Conservation (phyloP, 2,888 invertebrate species). For the Himalopsyche tibetana region DNA sequence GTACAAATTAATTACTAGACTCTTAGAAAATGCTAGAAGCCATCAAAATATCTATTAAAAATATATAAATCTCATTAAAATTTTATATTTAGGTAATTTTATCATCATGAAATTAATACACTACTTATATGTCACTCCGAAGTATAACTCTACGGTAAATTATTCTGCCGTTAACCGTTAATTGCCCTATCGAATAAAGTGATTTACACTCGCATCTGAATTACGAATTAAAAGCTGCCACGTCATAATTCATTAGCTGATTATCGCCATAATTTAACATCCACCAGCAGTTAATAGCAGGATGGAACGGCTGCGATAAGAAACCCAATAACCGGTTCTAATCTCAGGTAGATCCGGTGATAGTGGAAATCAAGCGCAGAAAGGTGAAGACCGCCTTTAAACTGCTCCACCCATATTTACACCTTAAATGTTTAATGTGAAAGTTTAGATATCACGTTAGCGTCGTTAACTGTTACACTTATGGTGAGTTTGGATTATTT, state of each 20-base stretch:
- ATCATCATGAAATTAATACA: background rate
- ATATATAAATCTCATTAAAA: background rate
- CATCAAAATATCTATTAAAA: too few species aligned
- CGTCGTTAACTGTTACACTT: background rate
- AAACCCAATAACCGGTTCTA: conserved; percentile 55
- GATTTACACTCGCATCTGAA: conserved; percentile 49
- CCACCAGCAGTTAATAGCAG: conserved; percentile 53
- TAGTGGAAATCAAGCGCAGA: background rate
- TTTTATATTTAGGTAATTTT: background rate
- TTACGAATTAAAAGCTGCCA: conserved; percentile 55
- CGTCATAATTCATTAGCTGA: conserved; percentile 58
- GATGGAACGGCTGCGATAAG: conserved; percentile 52
- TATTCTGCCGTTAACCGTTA: background rate
- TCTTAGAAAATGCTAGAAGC: too few species aligned
- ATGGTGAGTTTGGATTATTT: background rate
- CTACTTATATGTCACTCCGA: background rate
- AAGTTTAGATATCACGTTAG: background rate
- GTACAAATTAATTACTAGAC: too few species aligned
- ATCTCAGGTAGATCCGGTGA: conserved; percentile 30
- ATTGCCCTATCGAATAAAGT: conserved; percentile 17
- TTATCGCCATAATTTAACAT: conserved; percentile 60
- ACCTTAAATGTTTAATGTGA: conserved; percentile 18
- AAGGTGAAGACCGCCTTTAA: background rate
- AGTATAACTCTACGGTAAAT: background rate
- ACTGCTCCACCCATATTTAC: conserved; percentile 8